Evolutionary conservation across 2,113 vertebrate species (phyloP), one percentile per base, ranked within the genome.

Genomic region (Leptodactylus fuscus): DNA sequence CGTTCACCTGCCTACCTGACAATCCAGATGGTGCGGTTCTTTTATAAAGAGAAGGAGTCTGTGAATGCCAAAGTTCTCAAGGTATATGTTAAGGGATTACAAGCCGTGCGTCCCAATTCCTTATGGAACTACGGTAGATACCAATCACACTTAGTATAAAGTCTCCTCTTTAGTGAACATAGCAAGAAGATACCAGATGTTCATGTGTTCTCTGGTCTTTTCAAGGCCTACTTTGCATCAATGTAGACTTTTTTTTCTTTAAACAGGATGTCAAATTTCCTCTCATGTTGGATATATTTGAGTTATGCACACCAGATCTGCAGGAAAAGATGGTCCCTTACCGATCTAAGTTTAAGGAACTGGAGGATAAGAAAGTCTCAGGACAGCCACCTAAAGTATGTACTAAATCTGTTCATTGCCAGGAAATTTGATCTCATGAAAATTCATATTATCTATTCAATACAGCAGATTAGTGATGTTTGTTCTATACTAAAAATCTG

Each of bases 31-130:
- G 97, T 99, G 87, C 91, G 98, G 34, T 99, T 99, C 93, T 99
- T 97, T 95, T 99, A 99, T 94, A 99, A 99, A 93, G 98, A 99
- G 89, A 99, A 99, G 90, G 98, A 98, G 91, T 99, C 98, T 44
- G 98, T 99, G 89, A 99, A 99, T 90, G 98, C 98, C 90, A 99
- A 99, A 98, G 97, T 99, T 91, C 96, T 99, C 46, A 99, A 99
- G 97, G 98, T 97, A 48, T 81, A 5, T 67, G 5, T 38, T 10
- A 8, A 48, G 7, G 41, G 46, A 2, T 48, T 48, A 48, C 1
- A 48, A 13, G 13, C n/a, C n/a, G n/a, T n/a, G n/a, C n/a, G n/a
- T n/a, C n/a, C n/a, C n/a, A n/a, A n/a, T n/a, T n/a, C n/a, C n/a
- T n/a, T n/a, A n/a, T n/a, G n/a, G n/a, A n/a, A n/a, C n/a, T n/a